Conservation (phyloP, 1,140 invertebrate genomes). For the Catajapyx aquilonaris region DNA sequence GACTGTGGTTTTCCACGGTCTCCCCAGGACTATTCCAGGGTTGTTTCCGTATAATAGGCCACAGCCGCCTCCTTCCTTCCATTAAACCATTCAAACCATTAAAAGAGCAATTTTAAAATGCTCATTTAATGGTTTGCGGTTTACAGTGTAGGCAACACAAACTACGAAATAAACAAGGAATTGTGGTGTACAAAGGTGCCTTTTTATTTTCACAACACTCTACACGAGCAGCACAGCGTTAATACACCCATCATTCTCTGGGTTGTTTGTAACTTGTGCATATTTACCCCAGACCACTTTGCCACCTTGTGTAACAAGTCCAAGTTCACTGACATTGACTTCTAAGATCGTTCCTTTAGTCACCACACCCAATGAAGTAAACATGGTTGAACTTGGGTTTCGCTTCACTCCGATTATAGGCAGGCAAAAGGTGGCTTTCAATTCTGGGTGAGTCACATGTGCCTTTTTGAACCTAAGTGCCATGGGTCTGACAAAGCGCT, state of each 20-base stretch:
- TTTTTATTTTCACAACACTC: too few species aligned
- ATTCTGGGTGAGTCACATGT: slow-evolving; percentile 96
- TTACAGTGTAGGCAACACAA: too few species aligned
- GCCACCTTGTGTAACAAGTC: slow-evolving; percentile 93
- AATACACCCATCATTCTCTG: slow-evolving; percentile 99
- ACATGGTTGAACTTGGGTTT: slow-evolving; percentile 94
- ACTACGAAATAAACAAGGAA: too few species aligned
- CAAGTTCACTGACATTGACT: slow-evolving; percentile 96
- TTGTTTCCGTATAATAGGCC: too few species aligned
- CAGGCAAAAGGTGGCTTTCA: slow-evolving; percentile 95
- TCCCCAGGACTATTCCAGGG: too few species aligned
- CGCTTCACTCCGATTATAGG: slow-evolving; percentile 99
- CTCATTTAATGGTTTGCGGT: too few species aligned
- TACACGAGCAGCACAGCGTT: slow-evolving; percentile 95
- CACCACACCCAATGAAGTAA: slow-evolving; percentile 91
- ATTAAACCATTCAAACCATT: too few species aligned
- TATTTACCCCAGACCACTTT: slow-evolving; percentile 99
- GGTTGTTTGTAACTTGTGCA: slow-evolving; percentile 98
- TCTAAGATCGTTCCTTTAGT: slow-evolving; percentile 96
- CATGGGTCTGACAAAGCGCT: slow-evolving; percentile 98
- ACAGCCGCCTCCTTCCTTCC: too few species aligned
- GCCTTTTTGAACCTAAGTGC: slow-evolving; percentile 88
- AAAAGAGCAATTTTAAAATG: too few species aligned
- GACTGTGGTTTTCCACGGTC: too few species aligned
- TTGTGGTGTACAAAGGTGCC: too few species aligned